These are phyloP conservation scores for Trachelus iudaicus DNA, from an alignment of 2,888 invertebrate species.

Conservation along the genomic window DNA sequence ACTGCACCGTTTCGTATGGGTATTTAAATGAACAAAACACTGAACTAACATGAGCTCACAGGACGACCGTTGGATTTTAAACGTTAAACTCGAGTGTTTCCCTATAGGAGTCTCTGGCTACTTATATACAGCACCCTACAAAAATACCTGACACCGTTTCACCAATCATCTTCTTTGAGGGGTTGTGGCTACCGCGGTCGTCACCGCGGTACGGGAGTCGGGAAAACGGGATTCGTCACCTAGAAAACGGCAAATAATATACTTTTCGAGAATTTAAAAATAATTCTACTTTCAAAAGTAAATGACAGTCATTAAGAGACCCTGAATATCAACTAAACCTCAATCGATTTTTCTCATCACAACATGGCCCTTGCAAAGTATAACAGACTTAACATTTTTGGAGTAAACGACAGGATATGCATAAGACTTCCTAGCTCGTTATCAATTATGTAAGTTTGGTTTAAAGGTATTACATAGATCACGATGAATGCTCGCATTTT, in stretches of 20 bases:
- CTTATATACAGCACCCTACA: conserved; percentile 1
- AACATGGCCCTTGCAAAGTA: not conserved
- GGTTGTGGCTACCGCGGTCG: not conserved
- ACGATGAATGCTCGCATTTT: not conserved
- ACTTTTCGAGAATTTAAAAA: not conserved
- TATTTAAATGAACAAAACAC: conserved; percentile 5
- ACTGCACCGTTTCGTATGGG: not conserved
- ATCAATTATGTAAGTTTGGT: not conserved
- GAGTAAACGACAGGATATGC: not conserved
- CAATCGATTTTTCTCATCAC: not conserved
- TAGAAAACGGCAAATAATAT: not conserved
- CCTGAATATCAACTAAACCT: not conserved
- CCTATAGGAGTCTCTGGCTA: not conserved
- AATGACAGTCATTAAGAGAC: not conserved
- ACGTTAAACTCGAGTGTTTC: conserved; percentile 9
- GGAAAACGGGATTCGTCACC: not conserved
- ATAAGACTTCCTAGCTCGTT: not conserved
- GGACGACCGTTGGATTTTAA: conserved; percentile 21
- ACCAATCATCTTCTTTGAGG: not conserved
- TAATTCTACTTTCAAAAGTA: not conserved
- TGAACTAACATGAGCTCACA: not conserved
- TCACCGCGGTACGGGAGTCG: too few relatives aligned
- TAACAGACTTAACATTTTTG: not conserved
- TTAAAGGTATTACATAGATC: not conserved
- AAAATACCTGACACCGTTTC: not conserved